These are phyloP conservation scores for Schizothorax lantsangensis DNA, from an alignment of 2,797 vertebrate species.

Conservation along the genomic window DNA sequence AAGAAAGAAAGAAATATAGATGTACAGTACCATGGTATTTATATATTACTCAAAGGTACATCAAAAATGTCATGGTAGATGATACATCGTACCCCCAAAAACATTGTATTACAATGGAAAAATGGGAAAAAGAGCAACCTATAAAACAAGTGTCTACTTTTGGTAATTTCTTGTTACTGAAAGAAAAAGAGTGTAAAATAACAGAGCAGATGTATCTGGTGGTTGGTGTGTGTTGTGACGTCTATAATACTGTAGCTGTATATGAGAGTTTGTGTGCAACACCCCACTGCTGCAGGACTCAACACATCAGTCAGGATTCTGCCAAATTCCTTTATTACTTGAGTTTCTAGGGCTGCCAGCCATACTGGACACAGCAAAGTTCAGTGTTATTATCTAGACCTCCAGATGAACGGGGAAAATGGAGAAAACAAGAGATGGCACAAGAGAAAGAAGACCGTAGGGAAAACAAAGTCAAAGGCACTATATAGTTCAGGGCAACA, in stretches of 20 bases:
- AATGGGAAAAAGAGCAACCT: not conserved
- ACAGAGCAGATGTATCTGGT: not conserved
- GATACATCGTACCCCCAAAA: not conserved
- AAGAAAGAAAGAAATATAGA: not conserved
- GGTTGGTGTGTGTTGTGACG: not conserved
- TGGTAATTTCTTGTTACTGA: not conserved
- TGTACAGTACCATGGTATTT: not conserved
- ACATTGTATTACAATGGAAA: not conserved
- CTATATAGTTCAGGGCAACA: conserved; percentile 1
- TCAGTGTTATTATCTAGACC: conserved; percentile 61
- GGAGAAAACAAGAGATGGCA: conserved; percentile 11
- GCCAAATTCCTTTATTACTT: conserved; percentile 54
- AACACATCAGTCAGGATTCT: conserved; percentile 20
- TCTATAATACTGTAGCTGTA: not conserved
- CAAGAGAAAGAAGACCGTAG: not conserved
- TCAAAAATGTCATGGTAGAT: not conserved
- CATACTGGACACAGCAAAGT: conserved; percentile 50
- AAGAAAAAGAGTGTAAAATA: not conserved
- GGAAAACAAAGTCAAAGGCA: not conserved
- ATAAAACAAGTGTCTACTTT: not conserved
- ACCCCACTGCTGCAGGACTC: conserved; percentile 39
- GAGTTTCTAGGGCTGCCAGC: conserved; percentile 58
- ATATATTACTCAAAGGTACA: not conserved
- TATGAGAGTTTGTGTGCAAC: conserved; percentile 7
- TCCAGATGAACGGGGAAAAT: conserved; percentile 55